Evolutionary conservation across 2,797 vertebrate species (phyloP).

Genomic region (Podarcis lilfordi): DNA sequence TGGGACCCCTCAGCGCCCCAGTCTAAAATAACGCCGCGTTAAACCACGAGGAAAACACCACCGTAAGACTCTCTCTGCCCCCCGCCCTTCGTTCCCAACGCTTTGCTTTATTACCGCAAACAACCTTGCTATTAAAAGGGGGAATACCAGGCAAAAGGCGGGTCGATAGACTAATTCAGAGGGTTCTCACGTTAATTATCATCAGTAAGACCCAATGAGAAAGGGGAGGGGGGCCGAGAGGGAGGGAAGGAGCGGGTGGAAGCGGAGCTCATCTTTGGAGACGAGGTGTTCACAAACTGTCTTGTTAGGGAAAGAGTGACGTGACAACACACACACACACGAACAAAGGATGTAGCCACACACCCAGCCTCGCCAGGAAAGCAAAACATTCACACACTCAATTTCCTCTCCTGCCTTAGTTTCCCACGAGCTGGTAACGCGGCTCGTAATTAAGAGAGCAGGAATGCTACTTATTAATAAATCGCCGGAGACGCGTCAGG

Average conservation of each 20-base stretch:
- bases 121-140: slow-evolving; percentile 24
- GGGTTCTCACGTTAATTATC: slow-evolving; percentile 35
- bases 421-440: background rate
- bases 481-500: background rate
- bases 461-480: slow-evolving; percentile 1
- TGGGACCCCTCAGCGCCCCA: background rate
- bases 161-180: slow-evolving; percentile 41
- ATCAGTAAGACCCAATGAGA: slow-evolving; percentile 28
- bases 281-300: background rate
- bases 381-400: background rate
- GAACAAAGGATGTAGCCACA: slow-evolving; percentile 18
- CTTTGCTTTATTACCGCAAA: slow-evolving; percentile 26
- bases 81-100: background rate
- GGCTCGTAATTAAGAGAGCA: background rate
- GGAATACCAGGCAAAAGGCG: background rate
- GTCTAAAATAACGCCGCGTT: background rate
- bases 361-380: background rate
- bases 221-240: background rate
- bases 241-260: background rate
- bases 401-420: background rate
- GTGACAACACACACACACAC: background rate
- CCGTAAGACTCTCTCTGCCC: background rate
- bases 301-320: background rate
- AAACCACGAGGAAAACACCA: background rate
- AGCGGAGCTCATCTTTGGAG: background rate